Conservation (phyloP, 2,888 invertebrate genomes). For the Melieria crassipennis region DNA sequence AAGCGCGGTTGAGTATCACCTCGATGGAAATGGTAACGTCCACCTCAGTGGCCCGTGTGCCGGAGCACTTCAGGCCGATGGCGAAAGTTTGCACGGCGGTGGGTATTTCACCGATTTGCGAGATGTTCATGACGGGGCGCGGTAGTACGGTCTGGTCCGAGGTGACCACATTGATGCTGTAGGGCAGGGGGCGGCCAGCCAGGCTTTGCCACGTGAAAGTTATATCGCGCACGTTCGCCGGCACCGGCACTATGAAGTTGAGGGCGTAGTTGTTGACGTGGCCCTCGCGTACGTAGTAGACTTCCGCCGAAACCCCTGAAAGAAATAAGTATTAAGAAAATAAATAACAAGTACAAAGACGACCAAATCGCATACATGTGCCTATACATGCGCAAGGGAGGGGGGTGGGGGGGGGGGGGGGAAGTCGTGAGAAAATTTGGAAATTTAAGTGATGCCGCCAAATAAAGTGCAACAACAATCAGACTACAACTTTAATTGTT, state of each 20-base stretch:
- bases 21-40: constrained; percentile 85
- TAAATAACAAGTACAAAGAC: background rate
- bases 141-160: constrained; percentile 80
- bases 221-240: constrained; percentile 82
- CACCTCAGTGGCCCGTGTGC: constrained; percentile 82
- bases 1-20: constrained; percentile 75
- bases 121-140: constrained; percentile 83
- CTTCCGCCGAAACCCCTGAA: constrained; percentile 83
- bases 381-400: background rate
- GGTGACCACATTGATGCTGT: constrained; percentile 81
- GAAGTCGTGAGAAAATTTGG: constrained; percentile 19
- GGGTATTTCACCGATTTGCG: constrained; percentile 83
- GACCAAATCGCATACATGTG: background rate
- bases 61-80: constrained; percentile 84
- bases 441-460: background rate
- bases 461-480: too few species aligned
- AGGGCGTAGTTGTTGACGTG: constrained; percentile 91
- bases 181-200: constrained; percentile 81
- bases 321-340: constrained; percentile 24
- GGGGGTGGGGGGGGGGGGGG: background rate
- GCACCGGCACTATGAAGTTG: constrained; percentile 87
- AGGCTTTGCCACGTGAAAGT: constrained; percentile 94
- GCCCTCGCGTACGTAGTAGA: constrained; percentile 92
- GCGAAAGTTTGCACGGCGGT: constrained; percentile 81
- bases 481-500: too few species aligned